These are phyloP conservation scores for Chinchilla lanigera DNA, from an alignment of 2,113 vertebrate genomes.

Conservation along the genomic window DNA sequence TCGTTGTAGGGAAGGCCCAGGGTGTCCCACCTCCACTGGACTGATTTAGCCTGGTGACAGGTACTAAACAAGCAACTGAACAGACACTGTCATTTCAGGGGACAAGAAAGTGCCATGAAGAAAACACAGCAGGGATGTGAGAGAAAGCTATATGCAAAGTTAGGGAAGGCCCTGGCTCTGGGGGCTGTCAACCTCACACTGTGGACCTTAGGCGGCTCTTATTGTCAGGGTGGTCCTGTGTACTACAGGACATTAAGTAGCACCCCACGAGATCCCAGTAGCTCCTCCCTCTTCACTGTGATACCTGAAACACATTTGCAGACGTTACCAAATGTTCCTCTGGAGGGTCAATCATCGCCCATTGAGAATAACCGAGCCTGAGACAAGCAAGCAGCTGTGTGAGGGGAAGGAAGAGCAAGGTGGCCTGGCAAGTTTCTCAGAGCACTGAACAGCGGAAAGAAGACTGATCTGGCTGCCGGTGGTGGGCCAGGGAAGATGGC, in stretches of 20 bases:
- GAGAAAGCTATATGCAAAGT: background rate
- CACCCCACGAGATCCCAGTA: background rate
- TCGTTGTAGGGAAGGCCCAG: background rate
- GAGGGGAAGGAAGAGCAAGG: background rate
- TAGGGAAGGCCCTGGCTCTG: fast-evolving
- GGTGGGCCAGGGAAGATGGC: background rate
- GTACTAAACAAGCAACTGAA: background rate
- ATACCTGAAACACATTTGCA: background rate
- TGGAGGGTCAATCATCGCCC: fast-evolving
- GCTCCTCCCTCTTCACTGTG: background rate
- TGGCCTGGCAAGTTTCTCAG: fast-evolving
- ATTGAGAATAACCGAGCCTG: background rate
- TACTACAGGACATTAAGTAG: background rate
- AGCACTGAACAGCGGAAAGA: background rate
- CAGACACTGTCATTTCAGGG: background rate
- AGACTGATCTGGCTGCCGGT: background rate
- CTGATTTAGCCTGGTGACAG: background rate
- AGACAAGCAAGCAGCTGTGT: background rate
- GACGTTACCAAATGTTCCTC: background rate
- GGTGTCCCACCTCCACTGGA: background rate
- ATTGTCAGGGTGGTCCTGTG: background rate
- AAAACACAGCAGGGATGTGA: background rate
- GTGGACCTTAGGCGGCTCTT: background rate
- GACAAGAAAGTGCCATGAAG: background rate
- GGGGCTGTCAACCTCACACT: background rate